Evolutionary conservation across 2,113 vertebrate species (phyloP), one percentile per base, ranked within the genome.

Genomic region (Melanerpes aurifrons): DNA sequence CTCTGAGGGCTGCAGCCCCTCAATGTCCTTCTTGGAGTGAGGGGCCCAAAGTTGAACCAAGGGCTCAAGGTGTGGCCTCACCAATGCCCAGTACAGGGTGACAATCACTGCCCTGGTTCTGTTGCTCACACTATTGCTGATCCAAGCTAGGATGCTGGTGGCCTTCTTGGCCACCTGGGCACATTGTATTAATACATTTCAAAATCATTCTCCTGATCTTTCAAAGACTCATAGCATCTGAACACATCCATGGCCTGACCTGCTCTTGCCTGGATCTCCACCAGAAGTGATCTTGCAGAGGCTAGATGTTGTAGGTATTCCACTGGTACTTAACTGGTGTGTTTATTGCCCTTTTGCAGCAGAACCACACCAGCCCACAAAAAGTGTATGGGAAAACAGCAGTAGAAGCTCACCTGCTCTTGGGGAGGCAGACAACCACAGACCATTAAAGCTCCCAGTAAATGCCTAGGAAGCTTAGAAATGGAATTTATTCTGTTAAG

Each of bases 271-370:
- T 7, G 12, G 16, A 8, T 7, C 50, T 29, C 32, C 21, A 14
- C 37, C 29, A 6, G 4, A 28, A 8, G 14, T 13, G 24, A 53
- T 64, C 18, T 24, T 40, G 25, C 35, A 12, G n/a, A 35, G 50
- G 17, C 9, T 72, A 3, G 1, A 7, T 1, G 18, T 10, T 37
- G 28, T 15, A 26, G 15, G 0, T 6, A 7, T n/a, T 31, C 29
- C 82, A 29, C 16, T 1, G 0, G 18, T 17, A 15, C 15, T 61
- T 47, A 18, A 7, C 10, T 3, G 22, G 29, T 22, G 54, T 6
- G 7, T 59, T 67, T 8, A 1, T 18, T 7, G 20, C 28, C 40
- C 32, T 53, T 35, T 40, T 22, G 59, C 48, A 79, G 73, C 82
- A 81, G 48, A 82, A 22, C 14, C 64, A 20, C n/a, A 63, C 16